These are phyloP conservation scores for Holcopasites calliopsidis DNA, from an alignment of 1,140 invertebrate species.

Conservation along the genomic window DNA sequence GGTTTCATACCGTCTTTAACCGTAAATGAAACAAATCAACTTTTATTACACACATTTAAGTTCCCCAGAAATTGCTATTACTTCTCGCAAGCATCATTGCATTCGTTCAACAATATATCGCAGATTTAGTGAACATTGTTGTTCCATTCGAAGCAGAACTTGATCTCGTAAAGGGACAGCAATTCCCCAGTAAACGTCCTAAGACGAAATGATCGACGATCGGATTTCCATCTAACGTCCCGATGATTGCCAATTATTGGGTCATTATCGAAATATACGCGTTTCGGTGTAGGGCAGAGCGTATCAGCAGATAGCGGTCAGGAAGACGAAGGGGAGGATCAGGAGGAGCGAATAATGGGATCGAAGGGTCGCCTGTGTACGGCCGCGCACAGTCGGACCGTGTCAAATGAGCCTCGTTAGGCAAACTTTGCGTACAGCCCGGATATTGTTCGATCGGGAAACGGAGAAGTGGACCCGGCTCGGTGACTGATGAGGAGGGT, in stretches of 20 bases:
- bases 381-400: slow-evolving; percentile 14
- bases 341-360: slow-evolving; percentile 41
- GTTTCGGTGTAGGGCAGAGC: slow-evolving; percentile 4
- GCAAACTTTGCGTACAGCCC: slow-evolving; percentile 55
- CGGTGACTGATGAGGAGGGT: slow-evolving; percentile 9
- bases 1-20: too few relatives aligned
- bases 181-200: slow-evolving; percentile 2
- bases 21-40: neutral
- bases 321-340: neutral
- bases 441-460: slow-evolving; percentile 41
- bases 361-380: slow-evolving; percentile 17
- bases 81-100: too few relatives aligned
- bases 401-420: slow-evolving; percentile 67
- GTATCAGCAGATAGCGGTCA: slow-evolving; percentile 19
- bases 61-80: too few relatives aligned
- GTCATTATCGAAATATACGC: slow-evolving; percentile 49
- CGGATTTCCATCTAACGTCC: neutral
- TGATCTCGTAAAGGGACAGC: neutral
- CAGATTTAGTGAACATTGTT: too few relatives aligned
- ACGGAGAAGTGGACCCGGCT: slow-evolving; percentile 35
- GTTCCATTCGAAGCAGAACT: neutral
- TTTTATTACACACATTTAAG: too few relatives aligned
- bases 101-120: too few relatives aligned
- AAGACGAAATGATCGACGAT: slow-evolving; percentile 15
- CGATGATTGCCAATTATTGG: slow-evolving; percentile 58